Evolutionary conservation across 1,140 invertebrate genomes (phyloP).

Genomic region (Cardiocondyla obscurior): DNA sequence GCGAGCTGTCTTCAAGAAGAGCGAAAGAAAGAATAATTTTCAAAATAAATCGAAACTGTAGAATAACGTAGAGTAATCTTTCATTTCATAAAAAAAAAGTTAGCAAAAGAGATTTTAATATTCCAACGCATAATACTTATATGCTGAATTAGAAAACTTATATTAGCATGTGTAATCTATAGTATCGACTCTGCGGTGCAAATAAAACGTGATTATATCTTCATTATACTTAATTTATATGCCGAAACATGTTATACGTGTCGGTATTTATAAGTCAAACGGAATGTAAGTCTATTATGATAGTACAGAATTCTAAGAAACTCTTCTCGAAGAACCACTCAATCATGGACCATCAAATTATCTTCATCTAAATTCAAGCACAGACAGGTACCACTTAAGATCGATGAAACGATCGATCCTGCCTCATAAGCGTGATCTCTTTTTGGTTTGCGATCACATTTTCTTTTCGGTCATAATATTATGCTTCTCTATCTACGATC

Average conservation of each 20-base stretch:
- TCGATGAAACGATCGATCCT: constrained; percentile 20
- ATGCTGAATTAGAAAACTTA: background rate
- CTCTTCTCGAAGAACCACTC: constrained; percentile 6
- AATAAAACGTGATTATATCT: background rate
- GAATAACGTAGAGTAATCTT: background rate
- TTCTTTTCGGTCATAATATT: constrained; percentile 24
- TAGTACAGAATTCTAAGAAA: constrained; percentile 30
- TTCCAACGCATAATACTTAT: background rate
- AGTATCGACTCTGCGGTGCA: background rate
- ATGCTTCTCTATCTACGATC: background rate
- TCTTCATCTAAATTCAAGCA: constrained; percentile 46
- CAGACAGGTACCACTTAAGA: constrained; percentile 42
- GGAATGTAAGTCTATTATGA: constrained; percentile 12
- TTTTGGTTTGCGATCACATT: constrained; percentile 7
- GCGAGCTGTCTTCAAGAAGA: background rate
- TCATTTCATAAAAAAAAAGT: too few relatives aligned
- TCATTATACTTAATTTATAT: constrained; percentile 33
- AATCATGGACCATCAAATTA: constrained; percentile 23
- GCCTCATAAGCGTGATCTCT: background rate
- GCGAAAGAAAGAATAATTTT: background rate
- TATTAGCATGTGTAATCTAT: background rate
- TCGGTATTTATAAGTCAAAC: constrained; percentile 1
- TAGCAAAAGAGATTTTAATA: background rate
- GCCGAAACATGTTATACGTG: background rate
- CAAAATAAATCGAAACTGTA: background rate